These are phyloP conservation scores for Drosophila ercepeae DNA, from an alignment of 1,140 invertebrate species.

Conservation along the genomic window DNA sequence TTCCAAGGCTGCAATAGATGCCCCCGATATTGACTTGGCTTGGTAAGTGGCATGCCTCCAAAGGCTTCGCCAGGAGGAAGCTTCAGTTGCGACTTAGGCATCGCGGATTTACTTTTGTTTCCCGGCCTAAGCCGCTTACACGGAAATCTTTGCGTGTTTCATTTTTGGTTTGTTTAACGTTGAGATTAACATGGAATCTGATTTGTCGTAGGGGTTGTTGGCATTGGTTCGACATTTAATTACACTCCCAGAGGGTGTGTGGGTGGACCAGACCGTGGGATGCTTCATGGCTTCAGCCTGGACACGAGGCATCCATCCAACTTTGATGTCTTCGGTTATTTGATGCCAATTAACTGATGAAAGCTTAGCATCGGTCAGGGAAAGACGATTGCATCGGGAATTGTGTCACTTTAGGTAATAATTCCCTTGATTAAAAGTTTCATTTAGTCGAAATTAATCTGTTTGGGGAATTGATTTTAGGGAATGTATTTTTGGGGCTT, in stretches of 20 bases:
- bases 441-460: slow-evolving; percentile 14
- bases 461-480: slow-evolving; percentile 16
- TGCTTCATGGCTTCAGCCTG: no score
- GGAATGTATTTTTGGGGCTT: background rate
- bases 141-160: slow-evolving; percentile 74
- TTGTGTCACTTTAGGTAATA: background rate
- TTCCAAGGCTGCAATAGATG: slow-evolving; percentile 24
- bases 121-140: slow-evolving; percentile 62
- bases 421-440: slow-evolving; percentile 35
- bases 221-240: slow-evolving; percentile 55
- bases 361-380: slow-evolving; percentile 39
- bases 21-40: slow-evolving; percentile 44
- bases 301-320: slow-evolving; percentile 19
- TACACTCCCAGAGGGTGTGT: slow-evolving; percentile 36
- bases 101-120: slow-evolving; percentile 48
- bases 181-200: slow-evolving; percentile 67
- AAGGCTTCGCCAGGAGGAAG: slow-evolving; percentile 4
- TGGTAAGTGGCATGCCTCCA: slow-evolving; percentile 19
- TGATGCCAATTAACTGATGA: slow-evolving; percentile 65
- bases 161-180: slow-evolving; percentile 69
- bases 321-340: slow-evolving; percentile 62
- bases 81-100: slow-evolving; percentile 26
- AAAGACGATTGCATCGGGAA: slow-evolving; percentile 23
- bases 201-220: slow-evolving; percentile 63
- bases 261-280: slow-evolving; percentile 3